phyloP scores from a whole-genome alignment of 1,140 invertebrate species.

The Zaprionus lachaisei region DNA sequence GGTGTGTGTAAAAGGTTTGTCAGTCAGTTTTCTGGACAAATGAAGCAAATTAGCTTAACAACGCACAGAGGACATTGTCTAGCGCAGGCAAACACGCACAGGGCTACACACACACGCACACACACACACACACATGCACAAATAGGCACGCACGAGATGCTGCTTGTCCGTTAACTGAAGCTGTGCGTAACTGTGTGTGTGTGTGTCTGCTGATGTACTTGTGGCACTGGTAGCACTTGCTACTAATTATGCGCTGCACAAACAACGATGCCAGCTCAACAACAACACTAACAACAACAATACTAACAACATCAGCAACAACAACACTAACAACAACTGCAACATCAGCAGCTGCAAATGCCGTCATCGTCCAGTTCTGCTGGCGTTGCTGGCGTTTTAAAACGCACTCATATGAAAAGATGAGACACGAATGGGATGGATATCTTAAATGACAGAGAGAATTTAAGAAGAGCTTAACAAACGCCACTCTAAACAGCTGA shows the following conservation, averaged over 20 bases:
- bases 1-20: constrained; percentile 39
- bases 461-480: not conserved
- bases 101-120: constrained; percentile 18
- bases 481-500: not conserved
- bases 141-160: constrained; percentile 8
- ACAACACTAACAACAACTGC: constrained; percentile 1
- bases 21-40: constrained; percentile 79
- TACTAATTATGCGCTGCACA: constrained; percentile 64
- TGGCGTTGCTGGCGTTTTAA: constrained; percentile 50
- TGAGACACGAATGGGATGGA: not conserved
- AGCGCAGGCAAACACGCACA: constrained; percentile 34
- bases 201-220: constrained; percentile 50
- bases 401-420: constrained; percentile 47
- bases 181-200: constrained; percentile 12
- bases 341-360: constrained; percentile 4
- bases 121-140: constrained; percentile 25
- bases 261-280: constrained; percentile 7
- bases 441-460: constrained; percentile 10
- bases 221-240: constrained; percentile 58
- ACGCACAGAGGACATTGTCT: constrained; percentile 72
- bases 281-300: not conserved
- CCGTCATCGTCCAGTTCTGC: constrained; percentile 29
- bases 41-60: constrained; percentile 83
- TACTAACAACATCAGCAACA: constrained; percentile 2
- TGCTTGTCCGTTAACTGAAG: not conserved